Evolutionary conservation across 2,888 invertebrate species (phyloP).

Genomic region (Plusia festucae): DNA sequence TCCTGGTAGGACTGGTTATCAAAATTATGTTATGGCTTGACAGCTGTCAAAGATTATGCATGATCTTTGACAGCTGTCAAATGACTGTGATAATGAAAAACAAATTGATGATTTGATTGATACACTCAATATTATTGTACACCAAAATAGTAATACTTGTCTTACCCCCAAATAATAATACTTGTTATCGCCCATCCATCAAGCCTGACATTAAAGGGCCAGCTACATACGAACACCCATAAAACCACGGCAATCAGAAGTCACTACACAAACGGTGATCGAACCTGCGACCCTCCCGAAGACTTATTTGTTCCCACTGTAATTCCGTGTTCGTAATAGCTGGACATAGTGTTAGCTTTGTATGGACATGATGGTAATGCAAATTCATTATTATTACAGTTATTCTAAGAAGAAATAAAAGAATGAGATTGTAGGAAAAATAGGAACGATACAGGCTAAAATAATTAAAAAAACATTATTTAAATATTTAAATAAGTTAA

Average conservation of each 20-base stretch:
- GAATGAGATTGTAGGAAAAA: too few species aligned
- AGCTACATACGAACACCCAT: conserved; percentile 44
- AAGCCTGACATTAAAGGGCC: conserved; percentile 30
- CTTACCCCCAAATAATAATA: not conserved
- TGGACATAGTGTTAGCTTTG: conserved; percentile 37
- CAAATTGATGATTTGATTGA: too few species aligned
- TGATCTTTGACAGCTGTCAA: too few species aligned
- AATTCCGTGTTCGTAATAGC: conserved; percentile 57
- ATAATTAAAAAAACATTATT: too few species aligned
- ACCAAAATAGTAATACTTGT: not conserved
- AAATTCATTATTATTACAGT: not conserved
- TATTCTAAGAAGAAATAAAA: too few species aligned
- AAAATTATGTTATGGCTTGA: too few species aligned
- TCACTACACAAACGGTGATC: conserved; percentile 60
- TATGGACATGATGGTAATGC: conserved; percentile 31
- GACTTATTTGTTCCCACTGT: conserved; percentile 62
- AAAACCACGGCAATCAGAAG: conserved; percentile 59
- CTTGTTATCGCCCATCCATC: conserved; percentile 21
- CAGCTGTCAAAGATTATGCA: too few species aligned
- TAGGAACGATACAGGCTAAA: too few species aligned
- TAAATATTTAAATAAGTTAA: too few species aligned
- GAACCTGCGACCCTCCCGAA: conserved; percentile 56
- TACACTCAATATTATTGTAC: not conserved
- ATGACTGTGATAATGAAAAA: too few species aligned
- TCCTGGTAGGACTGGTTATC: too few species aligned